Conservation (phyloP, 2,797 vertebrate species). For the Poecilia velifera region DNA sequence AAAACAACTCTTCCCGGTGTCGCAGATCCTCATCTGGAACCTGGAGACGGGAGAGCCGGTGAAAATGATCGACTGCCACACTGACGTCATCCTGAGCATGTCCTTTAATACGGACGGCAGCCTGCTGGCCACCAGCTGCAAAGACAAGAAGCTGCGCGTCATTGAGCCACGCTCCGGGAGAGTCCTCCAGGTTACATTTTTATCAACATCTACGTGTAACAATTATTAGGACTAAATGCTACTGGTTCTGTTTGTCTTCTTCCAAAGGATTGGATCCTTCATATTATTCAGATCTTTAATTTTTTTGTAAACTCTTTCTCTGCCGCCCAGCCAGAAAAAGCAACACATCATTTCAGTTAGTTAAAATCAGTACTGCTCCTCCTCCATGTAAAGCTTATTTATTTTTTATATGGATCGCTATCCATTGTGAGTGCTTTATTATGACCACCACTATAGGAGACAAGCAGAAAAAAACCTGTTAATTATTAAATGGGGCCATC, state of each 20-base stretch:
- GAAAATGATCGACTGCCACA: slow-evolving; percentile 99
- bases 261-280: neutral
- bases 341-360: neutral
- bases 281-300: neutral
- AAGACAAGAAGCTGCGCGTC: slow-evolving; percentile 93
- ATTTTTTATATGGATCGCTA: neutral
- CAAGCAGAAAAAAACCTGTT: neutral
- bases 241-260: neutral
- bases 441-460: neutral
- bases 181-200: slow-evolving; percentile 87
- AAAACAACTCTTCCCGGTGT: slow-evolving; percentile 2
- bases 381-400: neutral
- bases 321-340: neutral
- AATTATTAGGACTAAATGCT: neutral
- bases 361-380: neutral
- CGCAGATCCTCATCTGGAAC: slow-evolving; percentile 98
- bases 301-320: neutral
- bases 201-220: neutral
- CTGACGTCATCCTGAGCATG: slow-evolving; percentile 95
- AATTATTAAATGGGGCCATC: neutral
- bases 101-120: slow-evolving; percentile 97
- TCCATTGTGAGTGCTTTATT: neutral
- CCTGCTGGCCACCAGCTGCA: slow-evolving; percentile 94
- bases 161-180: slow-evolving; percentile 93
- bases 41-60: slow-evolving; percentile 94